Evolutionary conservation across 2,888 invertebrate species (phyloP), one percentile per base, ranked within the genome.

Genomic region (Harpalus rubripes): DNA sequence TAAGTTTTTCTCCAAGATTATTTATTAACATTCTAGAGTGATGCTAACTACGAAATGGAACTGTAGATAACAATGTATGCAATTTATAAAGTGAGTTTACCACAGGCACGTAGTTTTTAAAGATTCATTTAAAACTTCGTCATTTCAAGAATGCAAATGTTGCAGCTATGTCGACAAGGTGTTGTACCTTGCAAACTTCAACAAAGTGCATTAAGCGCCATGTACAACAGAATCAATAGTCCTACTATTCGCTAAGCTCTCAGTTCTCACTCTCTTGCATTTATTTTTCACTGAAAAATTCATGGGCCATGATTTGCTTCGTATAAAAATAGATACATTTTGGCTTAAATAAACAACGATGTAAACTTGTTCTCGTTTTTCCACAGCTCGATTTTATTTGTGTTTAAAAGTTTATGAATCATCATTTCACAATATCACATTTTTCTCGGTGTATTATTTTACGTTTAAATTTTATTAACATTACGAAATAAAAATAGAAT

Each of bases 221-320:
- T 74, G 44, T 44, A 10, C 16, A 44, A 12, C 72, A 44, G 72
- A 74, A 74, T 74, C 72, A 74, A 74, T 74, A 74, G 72, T 44
- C 72, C 41, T 5, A 10, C 39, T 68, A 16, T 16, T 18, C 72
- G 41, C 44, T 68, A 39, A 74, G 18, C 18, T 74, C n/a, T n/a
- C n/a, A n/a, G n/a, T n/a, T n/a, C n/a, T 18, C 41, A 74, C 41
- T 44, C 32, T 41, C 4, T 18, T 74, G 72, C 44, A 74, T 74
- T 74, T 74, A 74, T 74, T 74, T 44, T 74, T 44, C 22, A 18
- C 16, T 74, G 7, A 74, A 74, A 74, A 41, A 74, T 74, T 74
- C 72, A 74, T 74, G 72, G 18, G 16, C 8, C 72, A 44, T 74
- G 41, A 74, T 68, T 26, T 68, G 44, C 44, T 52, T 12, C 44